These are phyloP conservation scores for Drosophila borborema DNA, from an alignment of 2,888 invertebrate species.

Conservation along the genomic window DNA sequence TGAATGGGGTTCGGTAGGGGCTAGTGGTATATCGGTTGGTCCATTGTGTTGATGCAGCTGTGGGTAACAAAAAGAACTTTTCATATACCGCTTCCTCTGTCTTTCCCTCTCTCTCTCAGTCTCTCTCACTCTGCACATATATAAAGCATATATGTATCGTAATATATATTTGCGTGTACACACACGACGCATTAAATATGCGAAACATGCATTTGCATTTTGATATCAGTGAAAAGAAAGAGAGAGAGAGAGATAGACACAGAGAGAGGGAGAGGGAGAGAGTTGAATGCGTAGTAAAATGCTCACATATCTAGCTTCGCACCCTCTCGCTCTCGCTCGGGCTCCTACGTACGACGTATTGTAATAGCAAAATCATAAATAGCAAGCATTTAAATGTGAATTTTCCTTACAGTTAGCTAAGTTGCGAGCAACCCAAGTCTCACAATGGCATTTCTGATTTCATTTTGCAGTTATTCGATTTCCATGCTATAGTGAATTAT, in stretches of 20 bases:
- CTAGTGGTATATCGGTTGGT: conserved; percentile 23
- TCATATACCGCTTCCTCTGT: conserved; percentile 32
- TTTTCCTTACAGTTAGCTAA: conserved; percentile 11
- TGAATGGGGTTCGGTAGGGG: conserved; percentile 11
- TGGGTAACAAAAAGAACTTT: conserved; percentile 65
- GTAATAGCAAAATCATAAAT: conserved; percentile 55
- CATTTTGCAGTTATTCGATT: conserved; percentile 58
- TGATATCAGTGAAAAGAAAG: conserved; percentile 44
- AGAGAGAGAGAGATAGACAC: not conserved
- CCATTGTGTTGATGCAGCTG: conserved; percentile 74
- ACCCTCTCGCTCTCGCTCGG: conserved; percentile 8
- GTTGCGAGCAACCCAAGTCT: conserved; percentile 6
- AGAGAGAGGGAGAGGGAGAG: not conserved
- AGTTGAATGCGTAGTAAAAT: conserved; percentile 37
- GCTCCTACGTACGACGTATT: conserved; percentile 21
- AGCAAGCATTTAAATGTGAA: conserved; percentile 44
- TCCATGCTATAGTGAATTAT: conserved; percentile 50
- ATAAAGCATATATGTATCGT: conserved; percentile 23
- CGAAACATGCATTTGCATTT: conserved; percentile 76
- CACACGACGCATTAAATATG: conserved; percentile 70
- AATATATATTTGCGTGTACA: conserved; percentile 46
- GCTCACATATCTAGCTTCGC: conserved; percentile 25
- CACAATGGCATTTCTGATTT: conserved; percentile 48
- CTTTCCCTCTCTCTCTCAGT: not conserved
- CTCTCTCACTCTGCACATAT: conserved; percentile 10